phyloP scores from a whole-genome alignment of 92 coral and sea anemone species.

The Anthopleura xanthogrammica region DNA sequence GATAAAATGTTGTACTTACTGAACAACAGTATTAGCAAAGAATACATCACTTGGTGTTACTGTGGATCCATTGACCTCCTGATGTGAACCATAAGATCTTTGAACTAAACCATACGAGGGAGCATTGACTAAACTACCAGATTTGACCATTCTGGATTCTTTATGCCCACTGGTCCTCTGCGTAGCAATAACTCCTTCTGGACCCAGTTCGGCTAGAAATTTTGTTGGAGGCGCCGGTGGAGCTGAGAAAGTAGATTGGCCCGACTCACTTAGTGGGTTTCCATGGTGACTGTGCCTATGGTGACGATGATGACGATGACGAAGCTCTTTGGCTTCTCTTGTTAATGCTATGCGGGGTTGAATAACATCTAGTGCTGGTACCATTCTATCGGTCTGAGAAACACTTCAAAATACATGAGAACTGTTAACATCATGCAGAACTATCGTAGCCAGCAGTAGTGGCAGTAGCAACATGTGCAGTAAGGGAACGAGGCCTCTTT shows the following conservation, averaged over 20 bases:
- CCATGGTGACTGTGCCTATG: constrained; percentile 77
- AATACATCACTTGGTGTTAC: neutral
- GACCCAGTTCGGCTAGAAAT: constrained; percentile 3
- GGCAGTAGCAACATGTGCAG: too few species aligned
- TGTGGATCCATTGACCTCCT: neutral
- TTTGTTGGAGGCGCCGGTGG: constrained; percentile 60
- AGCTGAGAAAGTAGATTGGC: constrained; percentile 77
- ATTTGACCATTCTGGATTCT: neutral
- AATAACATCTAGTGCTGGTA: constrained; percentile 82
- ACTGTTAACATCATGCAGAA: too few species aligned
- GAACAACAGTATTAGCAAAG: neutral
- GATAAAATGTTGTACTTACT: neutral
- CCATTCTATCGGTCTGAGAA: constrained; percentile 48
- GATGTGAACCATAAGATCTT: constrained; percentile 11
- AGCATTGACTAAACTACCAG: neutral
- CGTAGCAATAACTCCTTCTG: neutral
- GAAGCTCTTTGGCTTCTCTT: constrained; percentile 73
- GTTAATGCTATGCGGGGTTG: constrained; percentile 83
- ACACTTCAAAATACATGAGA: neutral
- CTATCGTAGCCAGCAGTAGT: too few species aligned
- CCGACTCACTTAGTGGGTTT: constrained; percentile 73
- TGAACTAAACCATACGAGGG: constrained; percentile 6
- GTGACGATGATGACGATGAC: constrained; percentile 77
- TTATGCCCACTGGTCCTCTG: constrained; percentile 5
- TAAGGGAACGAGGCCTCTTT: too few species aligned